Conservation (phyloP, 2,888 invertebrate species). For the Pecten maximus region DNA sequence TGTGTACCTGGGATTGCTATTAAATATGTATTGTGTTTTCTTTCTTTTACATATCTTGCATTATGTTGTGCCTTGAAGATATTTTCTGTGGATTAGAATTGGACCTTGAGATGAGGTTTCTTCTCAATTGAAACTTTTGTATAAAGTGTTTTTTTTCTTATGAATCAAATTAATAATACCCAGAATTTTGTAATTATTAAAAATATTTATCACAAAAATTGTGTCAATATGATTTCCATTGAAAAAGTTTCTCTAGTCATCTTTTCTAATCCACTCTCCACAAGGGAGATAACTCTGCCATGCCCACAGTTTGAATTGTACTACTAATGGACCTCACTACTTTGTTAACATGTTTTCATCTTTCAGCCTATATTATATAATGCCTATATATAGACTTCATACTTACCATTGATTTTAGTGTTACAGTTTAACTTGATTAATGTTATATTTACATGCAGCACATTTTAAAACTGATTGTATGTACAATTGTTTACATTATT, state of each 20-base stretch:
- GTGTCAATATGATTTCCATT: not conserved
- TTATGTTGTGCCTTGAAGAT: not conserved
- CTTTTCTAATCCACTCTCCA: not conserved
- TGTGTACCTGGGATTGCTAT: not conserved
- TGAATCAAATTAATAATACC: not conserved
- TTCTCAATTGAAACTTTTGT: no score
- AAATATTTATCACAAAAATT: not conserved
- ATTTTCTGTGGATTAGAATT: not conserved
- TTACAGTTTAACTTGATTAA: no score
- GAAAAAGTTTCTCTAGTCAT: not conserved
- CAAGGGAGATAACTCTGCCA: constrained; percentile 6
- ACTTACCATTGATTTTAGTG: no score
- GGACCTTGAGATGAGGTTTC: not conserved
- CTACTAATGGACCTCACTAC: not conserved
- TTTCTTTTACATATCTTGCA: not conserved
- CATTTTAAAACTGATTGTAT: no score
- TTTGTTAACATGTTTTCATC: not conserved
- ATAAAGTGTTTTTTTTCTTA: no score
- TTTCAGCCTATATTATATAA: no score
- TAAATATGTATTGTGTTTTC: not conserved
- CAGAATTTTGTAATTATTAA: not conserved
- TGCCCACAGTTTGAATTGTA: not conserved
- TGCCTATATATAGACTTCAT: no score
- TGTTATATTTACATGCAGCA: no score
- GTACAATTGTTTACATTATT: no score